Base-by-base conservation (phyloP, 2,113 vertebrate species). In the Trematocara marginatum region DNA sequence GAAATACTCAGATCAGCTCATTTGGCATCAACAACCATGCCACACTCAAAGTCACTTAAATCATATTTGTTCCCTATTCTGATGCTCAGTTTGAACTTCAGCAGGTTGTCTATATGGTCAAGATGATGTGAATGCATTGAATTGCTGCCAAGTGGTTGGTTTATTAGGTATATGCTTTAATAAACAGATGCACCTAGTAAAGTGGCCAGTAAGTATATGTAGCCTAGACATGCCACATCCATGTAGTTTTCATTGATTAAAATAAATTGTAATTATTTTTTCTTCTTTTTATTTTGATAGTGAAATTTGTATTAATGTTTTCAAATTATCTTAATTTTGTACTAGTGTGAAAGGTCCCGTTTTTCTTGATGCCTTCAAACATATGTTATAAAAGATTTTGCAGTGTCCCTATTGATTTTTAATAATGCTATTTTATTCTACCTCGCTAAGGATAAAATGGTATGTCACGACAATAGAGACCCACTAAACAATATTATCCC, bases 401-500 rank as follows among this genome's bases (percentile, higher is more conserved):
- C 12, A n/a, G 29, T 7, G 9, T 49, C 47, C 10, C 4, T 51
- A 51, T 51, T 51, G 16, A 45, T 42, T 76, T 76, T 51, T 49
- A 7, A 31, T 23, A 42, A 49, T 49, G 10, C 59, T 51, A 15
- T 12, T 1, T 51, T 9, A 20, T 47, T 4, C 8, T 40, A 86
- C 26, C 13, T 12, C 10, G 0, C 52, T 66, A 26, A 23, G 38
- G 54, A 38, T 86, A 15, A 47, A 90, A 51, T 71, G 59, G 56
- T 84, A 79, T 71, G 82, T 90, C 83, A 79, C 31, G 42, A 85
- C 86, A 81, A 53, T 29, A 69, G 69, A 88, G 83, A 83, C 12
- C 45, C 84, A 80, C 76, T 66, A 81, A 88, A 83, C 81, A 76
- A 86, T 87, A 93, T 91, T 90, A 92, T 82, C 82, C 78, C 47